Conservation (phyloP, 2,888 invertebrate species). For the Polymixis flavicincta region DNA sequence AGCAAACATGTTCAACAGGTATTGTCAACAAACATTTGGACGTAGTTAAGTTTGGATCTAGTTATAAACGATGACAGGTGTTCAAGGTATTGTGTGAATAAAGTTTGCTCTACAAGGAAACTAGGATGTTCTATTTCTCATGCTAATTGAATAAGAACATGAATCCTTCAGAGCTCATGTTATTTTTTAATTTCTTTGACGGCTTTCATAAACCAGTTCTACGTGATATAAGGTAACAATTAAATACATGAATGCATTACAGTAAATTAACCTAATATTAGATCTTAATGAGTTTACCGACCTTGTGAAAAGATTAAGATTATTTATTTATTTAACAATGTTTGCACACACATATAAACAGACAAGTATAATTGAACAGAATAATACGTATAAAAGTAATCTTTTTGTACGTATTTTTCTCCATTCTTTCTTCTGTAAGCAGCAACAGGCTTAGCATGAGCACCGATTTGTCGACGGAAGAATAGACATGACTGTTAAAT, state of each 20-base stretch:
- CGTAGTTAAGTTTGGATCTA: neutral
- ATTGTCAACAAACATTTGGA: slow-evolving; percentile 1
- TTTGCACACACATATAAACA: neutral
- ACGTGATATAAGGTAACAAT: neutral
- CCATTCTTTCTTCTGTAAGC: too few species aligned
- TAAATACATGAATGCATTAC: too few species aligned
- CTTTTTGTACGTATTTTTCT: too few species aligned
- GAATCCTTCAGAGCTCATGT: neutral
- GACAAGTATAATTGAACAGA: neutral
- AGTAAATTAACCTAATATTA: neutral
- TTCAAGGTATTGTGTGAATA: neutral
- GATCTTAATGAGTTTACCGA: slow-evolving; percentile 1
- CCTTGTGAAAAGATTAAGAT: neutral
- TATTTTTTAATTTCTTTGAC: neutral
- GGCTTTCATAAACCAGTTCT: neutral
- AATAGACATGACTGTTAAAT: too few species aligned
- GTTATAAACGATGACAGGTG: neutral
- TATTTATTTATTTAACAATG: neutral
- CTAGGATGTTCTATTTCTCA: slow-evolving; percentile 16
- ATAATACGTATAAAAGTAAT: neutral
- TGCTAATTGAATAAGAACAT: slow-evolving; percentile 8
- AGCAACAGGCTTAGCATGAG: too few species aligned
- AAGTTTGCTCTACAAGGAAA: neutral
- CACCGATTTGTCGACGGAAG: too few species aligned
- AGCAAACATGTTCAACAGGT: slow-evolving; percentile 1